These are phyloP conservation scores for Micrasema minimum DNA, from an alignment of 1,140 invertebrate species.

Conservation along the genomic window DNA sequence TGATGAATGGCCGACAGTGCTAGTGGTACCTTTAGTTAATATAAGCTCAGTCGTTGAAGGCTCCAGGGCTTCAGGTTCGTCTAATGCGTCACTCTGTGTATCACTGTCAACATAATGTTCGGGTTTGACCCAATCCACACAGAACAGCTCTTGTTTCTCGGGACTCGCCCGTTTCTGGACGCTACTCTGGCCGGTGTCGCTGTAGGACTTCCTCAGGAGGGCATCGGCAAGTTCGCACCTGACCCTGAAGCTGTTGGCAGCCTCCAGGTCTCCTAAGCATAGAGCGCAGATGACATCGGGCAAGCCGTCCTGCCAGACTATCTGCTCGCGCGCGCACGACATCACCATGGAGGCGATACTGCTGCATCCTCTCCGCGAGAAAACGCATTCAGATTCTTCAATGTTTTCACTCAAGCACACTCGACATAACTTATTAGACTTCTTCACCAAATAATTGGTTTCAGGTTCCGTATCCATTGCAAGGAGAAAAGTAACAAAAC, in stretches of 20 bases:
- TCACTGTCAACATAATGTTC: neutral
- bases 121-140: neutral
- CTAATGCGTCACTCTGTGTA: too few species aligned
- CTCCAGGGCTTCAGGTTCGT: too few species aligned
- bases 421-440: conserved; percentile 8
- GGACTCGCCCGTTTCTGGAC: neutral
- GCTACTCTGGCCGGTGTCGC: neutral
- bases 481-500: too few species aligned
- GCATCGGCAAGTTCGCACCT: conserved; percentile 25
- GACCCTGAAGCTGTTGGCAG: conserved; percentile 24
- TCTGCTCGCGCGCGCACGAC: conserved; percentile 14
- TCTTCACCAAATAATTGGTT: neutral
- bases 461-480: conserved; percentile 14
- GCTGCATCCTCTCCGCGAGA: neutral
- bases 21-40: too few species aligned
- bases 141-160: neutral
- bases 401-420: conserved; percentile 18
- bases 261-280: conserved; percentile 12
- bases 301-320: conserved; percentile 15
- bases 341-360: conserved; percentile 8
- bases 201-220: conserved; percentile 8
- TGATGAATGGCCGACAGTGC: too few species aligned
- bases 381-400: neutral
- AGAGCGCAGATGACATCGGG: conserved; percentile 28
- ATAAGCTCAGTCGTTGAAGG: too few species aligned